Percentiles rank a stretch among this genome's conserved stretches.
Conservation (phyloP, 2,888 invertebrate species). For the Lepidochitona cinerea region DNA sequence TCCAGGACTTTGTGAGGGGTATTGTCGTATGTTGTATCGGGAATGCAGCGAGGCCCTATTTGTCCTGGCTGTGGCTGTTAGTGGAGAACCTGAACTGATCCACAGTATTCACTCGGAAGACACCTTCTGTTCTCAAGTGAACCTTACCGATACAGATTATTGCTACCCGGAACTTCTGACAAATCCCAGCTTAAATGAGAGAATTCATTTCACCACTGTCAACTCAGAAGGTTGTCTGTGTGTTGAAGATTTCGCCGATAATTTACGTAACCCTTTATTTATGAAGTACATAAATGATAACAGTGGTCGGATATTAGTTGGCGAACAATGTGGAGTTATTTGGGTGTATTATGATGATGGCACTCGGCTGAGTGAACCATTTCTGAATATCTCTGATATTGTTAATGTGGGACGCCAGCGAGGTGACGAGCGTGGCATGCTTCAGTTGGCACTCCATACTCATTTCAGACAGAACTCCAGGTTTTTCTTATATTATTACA, state of each 20-base stretch:
- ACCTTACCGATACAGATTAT: conserved; percentile 52
- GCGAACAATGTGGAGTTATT: conserved; percentile 59
- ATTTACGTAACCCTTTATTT: conserved; percentile 53
- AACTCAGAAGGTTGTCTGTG: conserved; percentile 60
- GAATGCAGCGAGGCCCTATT: conserved; percentile 35
- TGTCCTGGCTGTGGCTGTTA: conserved; percentile 36
- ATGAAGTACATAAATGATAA: conserved; percentile 56
- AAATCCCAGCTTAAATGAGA: conserved; percentile 39
- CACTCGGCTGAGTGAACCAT: conserved; percentile 39
- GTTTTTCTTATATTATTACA: conserved; percentile 60
- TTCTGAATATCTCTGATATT: conserved; percentile 43
- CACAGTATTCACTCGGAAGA: conserved; percentile 10
- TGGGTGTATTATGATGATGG: conserved; percentile 47
- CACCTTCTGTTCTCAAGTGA: conserved; percentile 44
- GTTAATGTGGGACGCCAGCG: conserved; percentile 35
- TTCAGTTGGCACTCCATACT: conserved; percentile 64
- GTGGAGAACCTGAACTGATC: conserved; percentile 31
- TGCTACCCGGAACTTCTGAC: conserved; percentile 62
- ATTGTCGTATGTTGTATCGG: conserved; percentile 50
- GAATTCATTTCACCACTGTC: conserved; percentile 36
- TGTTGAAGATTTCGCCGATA: conserved; percentile 41
- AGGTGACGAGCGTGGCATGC: conserved; percentile 60
- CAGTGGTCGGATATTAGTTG: conserved; percentile 57
- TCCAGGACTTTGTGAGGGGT: conserved; percentile 57
- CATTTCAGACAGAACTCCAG: conserved; percentile 49